A percentile compares a stretch with the other conserved stretches of the same genome.
phyloP scores from a whole-genome alignment of 1,140 invertebrate species.

The Pseudomyrmex sp. region DNA sequence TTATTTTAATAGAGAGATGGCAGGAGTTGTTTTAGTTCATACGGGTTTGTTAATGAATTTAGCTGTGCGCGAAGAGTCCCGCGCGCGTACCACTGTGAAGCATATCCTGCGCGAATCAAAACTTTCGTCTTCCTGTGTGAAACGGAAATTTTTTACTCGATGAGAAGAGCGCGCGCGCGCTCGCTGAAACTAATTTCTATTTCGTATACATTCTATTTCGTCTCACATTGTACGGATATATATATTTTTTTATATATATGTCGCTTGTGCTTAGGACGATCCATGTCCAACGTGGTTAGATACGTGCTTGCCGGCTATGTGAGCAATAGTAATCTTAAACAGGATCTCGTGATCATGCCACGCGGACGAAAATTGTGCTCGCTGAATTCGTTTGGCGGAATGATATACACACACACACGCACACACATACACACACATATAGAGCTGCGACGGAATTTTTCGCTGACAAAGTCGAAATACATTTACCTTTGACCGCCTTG shows the following conservation, averaged over 20 bases:
- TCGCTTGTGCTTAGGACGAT: constrained; percentile 25
- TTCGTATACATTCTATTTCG: neutral
- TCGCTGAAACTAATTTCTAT: constrained; percentile 10
- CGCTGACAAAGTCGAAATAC: constrained; percentile 66
- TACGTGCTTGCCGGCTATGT: constrained; percentile 17
- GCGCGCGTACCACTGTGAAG: constrained; percentile 10
- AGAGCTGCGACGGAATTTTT: constrained; percentile 27
- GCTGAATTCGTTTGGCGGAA: constrained; percentile 21
- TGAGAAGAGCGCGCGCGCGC: neutral
- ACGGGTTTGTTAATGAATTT: constrained; percentile 45
- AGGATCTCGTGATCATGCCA: constrained; percentile 21
- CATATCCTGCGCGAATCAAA: constrained; percentile 42
- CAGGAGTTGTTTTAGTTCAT: constrained; percentile 32
- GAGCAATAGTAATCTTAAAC: constrained; percentile 36
- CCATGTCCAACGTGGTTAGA: neutral
- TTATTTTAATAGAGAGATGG: constrained; percentile 58
- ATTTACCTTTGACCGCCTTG: constrained; percentile 59
- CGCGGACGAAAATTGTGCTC: constrained; percentile 54
- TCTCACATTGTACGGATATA: neutral
- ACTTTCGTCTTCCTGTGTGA: constrained; percentile 30
- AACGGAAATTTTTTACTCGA: constrained; percentile 20
- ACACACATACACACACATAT: neutral
- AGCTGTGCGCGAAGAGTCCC: constrained; percentile 9
- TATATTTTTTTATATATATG: neutral
- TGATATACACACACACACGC: neutral